A percentile compares a stretch with the other conserved stretches of the same genome.
Conservation (phyloP, 2,888 invertebrate species). For the Apeira syringaria region DNA sequence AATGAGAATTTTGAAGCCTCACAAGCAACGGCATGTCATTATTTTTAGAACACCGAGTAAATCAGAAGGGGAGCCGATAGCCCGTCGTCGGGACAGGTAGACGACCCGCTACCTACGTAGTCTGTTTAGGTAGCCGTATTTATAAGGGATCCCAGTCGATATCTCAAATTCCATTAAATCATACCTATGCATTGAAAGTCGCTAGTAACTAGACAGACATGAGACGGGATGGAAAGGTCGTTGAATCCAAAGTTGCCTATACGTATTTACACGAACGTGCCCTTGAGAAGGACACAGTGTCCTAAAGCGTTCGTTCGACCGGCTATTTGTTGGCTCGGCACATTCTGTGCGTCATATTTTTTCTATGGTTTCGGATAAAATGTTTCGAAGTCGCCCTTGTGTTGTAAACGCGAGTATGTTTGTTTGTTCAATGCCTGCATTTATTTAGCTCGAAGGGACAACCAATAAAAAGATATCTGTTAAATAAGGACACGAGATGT, state of each 20-base stretch:
- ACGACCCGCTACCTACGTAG: slow-evolving; percentile 11
- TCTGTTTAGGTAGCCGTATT: slow-evolving; percentile 8
- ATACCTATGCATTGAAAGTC: slow-evolving; percentile 2
- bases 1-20: background rate
- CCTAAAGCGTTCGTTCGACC: slow-evolving; percentile 46
- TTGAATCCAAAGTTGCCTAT: slow-evolving; percentile 40
- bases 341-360: slow-evolving; percentile 20
- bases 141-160: slow-evolving; percentile 17
- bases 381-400: background rate
- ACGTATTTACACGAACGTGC: slow-evolving; percentile 58
- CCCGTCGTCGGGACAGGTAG: slow-evolving; percentile 17
- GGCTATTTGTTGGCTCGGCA: slow-evolving; percentile 31
- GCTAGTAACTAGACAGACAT: slow-evolving; percentile 28
- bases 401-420: background rate
- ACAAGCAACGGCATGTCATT: slow-evolving; percentile 10
- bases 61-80: slow-evolving; percentile 6
- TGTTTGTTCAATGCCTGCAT: too few species aligned
- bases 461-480: background rate
- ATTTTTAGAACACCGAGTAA: slow-evolving; percentile 17
- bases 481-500: background rate
- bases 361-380: slow-evolving; percentile 6
- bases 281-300: slow-evolving; percentile 64
- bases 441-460: background rate
- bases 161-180: background rate
- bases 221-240: slow-evolving; percentile 39